A percentile compares a stretch with the other conserved stretches of the same genome.
These are phyloP conservation scores for Labrus mixtus DNA, from an alignment of 2,113 vertebrate genomes.

Conservation along the genomic window DNA sequence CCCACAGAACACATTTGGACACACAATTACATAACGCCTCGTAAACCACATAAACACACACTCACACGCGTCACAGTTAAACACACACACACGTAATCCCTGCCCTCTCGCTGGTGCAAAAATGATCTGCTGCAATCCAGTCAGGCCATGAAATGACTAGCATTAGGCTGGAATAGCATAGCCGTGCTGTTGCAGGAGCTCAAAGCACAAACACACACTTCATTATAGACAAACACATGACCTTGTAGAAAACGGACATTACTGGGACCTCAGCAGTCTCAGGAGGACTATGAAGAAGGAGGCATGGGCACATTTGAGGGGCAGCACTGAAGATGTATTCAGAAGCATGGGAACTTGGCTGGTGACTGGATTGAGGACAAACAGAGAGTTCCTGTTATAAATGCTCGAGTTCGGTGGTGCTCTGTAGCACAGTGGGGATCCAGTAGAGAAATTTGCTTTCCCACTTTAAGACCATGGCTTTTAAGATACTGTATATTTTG, in stretches of 20 bases:
- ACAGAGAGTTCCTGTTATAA: no score
- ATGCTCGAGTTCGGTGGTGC: no score
- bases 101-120: slow-evolving; percentile 65
- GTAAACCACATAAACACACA: slow-evolving; percentile 35
- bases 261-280: slow-evolving; percentile 48
- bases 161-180: slow-evolving; percentile 69
- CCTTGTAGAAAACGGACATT: slow-evolving; percentile 34
- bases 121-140: slow-evolving; percentile 75
- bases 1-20: slow-evolving; percentile 64
- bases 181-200: slow-evolving; percentile 54
- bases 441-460: no score
- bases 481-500: no score
- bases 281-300: slow-evolving; percentile 37
- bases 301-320: slow-evolving; percentile 32
- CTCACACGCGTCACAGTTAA: slow-evolving; percentile 50
- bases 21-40: slow-evolving; percentile 44
- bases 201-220: slow-evolving; percentile 39
- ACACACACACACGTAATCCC: slow-evolving; percentile 52
- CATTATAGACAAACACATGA: slow-evolving; percentile 29
- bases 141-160: slow-evolving; percentile 79
- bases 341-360: slow-evolving; percentile 30
- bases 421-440: no score
- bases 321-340: slow-evolving; percentile 24
- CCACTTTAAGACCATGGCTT: no score
- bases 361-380: background rate